Percentiles rank a stretch among this genome's conserved stretches.
Evolutionary conservation across 2,113 vertebrate species (phyloP).

Genomic region (Heterochromis multidens): DNA sequence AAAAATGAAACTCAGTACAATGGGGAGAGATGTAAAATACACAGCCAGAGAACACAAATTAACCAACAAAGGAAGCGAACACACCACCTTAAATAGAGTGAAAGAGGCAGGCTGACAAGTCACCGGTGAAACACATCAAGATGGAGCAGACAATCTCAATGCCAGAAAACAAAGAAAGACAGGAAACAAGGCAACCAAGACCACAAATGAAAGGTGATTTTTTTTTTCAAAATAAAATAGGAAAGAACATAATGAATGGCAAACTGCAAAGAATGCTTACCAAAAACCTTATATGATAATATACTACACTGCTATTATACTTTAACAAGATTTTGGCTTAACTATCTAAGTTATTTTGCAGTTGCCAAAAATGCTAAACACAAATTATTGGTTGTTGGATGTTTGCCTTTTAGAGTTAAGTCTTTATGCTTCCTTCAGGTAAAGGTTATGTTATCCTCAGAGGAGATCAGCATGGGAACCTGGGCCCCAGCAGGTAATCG

Average conservation of each 20-base stretch:
- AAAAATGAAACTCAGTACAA: neutral
- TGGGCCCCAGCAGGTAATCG: conserved; percentile 47
- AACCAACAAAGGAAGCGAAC: neutral
- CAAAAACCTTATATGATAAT: neutral
- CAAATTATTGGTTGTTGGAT: neutral
- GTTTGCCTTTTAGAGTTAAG: neutral
- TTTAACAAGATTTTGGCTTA: neutral
- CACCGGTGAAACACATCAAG: neutral
- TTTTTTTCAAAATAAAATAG: neutral
- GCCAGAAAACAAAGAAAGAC: neutral
- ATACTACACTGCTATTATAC: neutral
- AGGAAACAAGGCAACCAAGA: neutral
- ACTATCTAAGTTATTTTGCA: neutral
- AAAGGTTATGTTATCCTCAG: conserved; percentile 53
- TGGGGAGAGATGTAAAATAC: neutral
- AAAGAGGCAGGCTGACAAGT: neutral
- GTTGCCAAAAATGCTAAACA: conserved; percentile 4
- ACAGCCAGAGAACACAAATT: neutral
- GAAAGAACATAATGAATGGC: neutral
- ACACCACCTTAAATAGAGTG: neutral
- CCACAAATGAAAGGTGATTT: neutral
- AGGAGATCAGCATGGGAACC: conserved; percentile 23
- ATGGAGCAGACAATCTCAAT: neutral
- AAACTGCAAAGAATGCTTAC: neutral
- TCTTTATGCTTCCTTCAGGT: conserved; percentile 17